Conservation (phyloP, 2,888 invertebrate genomes). For the Platynereis dumerilii region DNA sequence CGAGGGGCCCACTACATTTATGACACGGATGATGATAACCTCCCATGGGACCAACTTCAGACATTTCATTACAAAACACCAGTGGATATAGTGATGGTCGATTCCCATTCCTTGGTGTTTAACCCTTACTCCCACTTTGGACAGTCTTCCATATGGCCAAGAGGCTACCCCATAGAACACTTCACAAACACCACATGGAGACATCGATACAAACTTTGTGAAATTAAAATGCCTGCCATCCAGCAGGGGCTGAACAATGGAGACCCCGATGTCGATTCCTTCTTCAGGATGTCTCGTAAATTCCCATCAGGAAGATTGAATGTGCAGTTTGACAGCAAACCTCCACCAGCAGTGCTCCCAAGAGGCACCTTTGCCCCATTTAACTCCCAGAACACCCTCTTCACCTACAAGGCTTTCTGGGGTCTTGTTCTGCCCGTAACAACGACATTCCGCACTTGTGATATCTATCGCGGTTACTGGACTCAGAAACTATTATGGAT, state of each 20-base stretch:
- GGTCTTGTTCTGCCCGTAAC: slow-evolving; percentile 43
- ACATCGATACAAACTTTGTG: slow-evolving; percentile 30
- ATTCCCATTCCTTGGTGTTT: slow-evolving; percentile 29
- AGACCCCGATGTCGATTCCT: slow-evolving; percentile 52
- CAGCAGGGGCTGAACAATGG: slow-evolving; percentile 50
- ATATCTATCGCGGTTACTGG: slow-evolving; percentile 51
- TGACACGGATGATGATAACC: slow-evolving; percentile 41
- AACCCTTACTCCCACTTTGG: slow-evolving; percentile 46
- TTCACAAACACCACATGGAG: slow-evolving; percentile 38
- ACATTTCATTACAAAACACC: slow-evolving; percentile 13
- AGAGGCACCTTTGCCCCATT: slow-evolving; percentile 42
- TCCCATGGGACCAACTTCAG: slow-evolving; percentile 20
- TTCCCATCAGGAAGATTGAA: slow-evolving; percentile 33
- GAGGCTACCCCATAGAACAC: slow-evolving; percentile 46
- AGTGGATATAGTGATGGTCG: slow-evolving; percentile 20
- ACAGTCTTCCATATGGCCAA: slow-evolving; percentile 49
- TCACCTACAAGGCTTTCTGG: slow-evolving; percentile 45
- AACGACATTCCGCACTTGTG: slow-evolving; percentile 42
- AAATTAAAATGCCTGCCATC: slow-evolving; percentile 36
- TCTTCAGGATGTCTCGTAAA: slow-evolving; percentile 44
- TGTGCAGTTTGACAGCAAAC: slow-evolving; percentile 41
- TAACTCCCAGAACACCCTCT: slow-evolving; percentile 52
- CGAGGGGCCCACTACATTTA: slow-evolving; percentile 40
- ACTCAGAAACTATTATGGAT: slow-evolving; percentile 45
- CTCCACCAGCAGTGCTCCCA: slow-evolving; percentile 45